Evolutionary conservation across 1,140 invertebrate genomes (phyloP).

Genomic region (Cataglyphis hispanica): DNA sequence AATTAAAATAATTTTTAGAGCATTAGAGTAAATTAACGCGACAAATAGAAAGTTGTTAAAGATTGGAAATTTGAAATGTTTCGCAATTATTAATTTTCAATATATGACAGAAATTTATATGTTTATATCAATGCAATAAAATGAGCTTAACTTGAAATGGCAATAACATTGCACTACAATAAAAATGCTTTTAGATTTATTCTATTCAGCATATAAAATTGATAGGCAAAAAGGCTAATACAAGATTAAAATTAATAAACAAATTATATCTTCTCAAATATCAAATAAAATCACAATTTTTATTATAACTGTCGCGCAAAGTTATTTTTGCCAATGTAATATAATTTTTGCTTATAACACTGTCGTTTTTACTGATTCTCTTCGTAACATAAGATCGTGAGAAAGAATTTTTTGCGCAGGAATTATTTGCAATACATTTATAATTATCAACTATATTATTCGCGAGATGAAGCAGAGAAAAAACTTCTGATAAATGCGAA

Average conservation of each 20-base stretch:
- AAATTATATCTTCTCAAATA: not conserved
- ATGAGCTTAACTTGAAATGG: not conserved
- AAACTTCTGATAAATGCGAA: conserved; percentile 15
- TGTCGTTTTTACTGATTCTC: not conserved
- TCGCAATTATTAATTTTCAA: not conserved
- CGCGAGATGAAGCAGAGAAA: not conserved
- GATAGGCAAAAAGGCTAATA: not conserved
- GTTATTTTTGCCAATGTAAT: conserved; percentile 14
- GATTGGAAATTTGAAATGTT: not conserved
- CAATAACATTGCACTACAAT: not conserved
- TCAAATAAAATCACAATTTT: not conserved
- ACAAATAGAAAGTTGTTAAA: not conserved
- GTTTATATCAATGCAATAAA: not conserved
- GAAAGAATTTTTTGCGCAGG: not conserved
- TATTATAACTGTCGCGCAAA: not conserved
- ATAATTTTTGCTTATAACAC: not conserved
- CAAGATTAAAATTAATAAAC: not conserved
- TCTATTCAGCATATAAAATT: not conserved
- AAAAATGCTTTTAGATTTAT: not conserved
- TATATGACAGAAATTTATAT: not conserved
- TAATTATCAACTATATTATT: not conserved
- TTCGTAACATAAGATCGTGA: not conserved
- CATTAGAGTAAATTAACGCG: too few relatives aligned
- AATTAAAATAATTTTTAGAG: not conserved
- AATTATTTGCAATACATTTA: not conserved